Percentiles rank a stretch among this genome's conserved stretches.
These are phyloP conservation scores for Charadrius vociferus DNA, from an alignment of 2,113 vertebrate species.

Conservation along the genomic window DNA sequence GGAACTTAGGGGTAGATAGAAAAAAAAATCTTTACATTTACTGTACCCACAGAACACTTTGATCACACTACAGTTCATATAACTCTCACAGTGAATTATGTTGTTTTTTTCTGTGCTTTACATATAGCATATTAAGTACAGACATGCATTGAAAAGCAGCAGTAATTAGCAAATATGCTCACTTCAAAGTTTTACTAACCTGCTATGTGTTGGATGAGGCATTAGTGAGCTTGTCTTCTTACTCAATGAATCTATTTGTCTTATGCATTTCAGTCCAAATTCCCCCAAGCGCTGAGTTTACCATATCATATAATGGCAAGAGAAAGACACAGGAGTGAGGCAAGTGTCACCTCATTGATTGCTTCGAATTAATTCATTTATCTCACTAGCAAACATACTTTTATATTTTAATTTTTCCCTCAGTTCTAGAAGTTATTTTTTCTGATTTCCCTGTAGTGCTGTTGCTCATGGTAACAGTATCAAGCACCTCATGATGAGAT, in stretches of 20 bases:
- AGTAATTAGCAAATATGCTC: not conserved
- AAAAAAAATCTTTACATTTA: not conserved
- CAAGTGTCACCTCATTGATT: not conserved
- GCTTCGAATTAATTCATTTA: not conserved
- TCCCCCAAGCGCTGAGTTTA: not conserved
- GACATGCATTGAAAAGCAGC: not conserved
- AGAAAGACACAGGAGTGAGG: not conserved
- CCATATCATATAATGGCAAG: not conserved
- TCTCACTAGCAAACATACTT: slow-evolving; percentile 8
- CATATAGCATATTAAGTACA: not conserved
- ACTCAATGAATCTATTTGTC: not conserved
- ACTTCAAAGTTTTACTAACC: not conserved
- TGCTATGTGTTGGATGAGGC: not conserved
- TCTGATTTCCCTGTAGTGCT: slow-evolving; percentile 32
- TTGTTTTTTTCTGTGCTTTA: not conserved
- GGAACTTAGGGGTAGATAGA: not conserved
- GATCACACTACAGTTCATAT: not conserved
- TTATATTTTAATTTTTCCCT: not conserved
- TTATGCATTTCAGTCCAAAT: not conserved
- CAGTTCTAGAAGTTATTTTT: not conserved
- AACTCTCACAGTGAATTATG: not conserved
- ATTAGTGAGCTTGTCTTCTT: not conserved
- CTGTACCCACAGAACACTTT: not conserved
- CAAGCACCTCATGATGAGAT: not conserved
- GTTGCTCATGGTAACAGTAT: not conserved